Percentiles rank a stretch among this genome's conserved stretches.
These are phyloP conservation scores for Mylabris phalerata DNA, from an alignment of 1,140 invertebrate species.

Conservation along the genomic window DNA sequence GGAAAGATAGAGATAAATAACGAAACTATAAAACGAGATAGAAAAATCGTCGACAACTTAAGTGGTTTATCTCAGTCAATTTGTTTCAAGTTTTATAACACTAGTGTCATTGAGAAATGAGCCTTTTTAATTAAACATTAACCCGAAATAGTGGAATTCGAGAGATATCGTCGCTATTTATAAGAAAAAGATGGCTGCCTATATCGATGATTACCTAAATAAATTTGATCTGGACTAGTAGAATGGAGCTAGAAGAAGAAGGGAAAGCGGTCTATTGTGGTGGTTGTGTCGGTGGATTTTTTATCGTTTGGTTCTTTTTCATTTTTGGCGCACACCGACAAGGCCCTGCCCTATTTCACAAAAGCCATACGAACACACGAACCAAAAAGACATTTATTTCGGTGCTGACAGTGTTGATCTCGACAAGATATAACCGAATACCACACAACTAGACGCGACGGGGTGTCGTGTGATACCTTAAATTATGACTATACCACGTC, in stretches of 20 bases:
- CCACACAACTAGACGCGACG: slow-evolving; percentile 23
- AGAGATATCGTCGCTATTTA: slow-evolving; percentile 9
- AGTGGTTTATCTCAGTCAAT: slow-evolving; percentile 24
- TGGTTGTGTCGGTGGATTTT: too few species aligned
- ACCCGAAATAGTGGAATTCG: slow-evolving; percentile 8
- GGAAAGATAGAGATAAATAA: too few species aligned
- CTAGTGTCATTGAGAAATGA: slow-evolving; percentile 15
- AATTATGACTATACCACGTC: slow-evolving; percentile 4
- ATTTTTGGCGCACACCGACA: slow-evolving; percentile 20
- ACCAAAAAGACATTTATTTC: slow-evolving; percentile 27
- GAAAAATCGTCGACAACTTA: not conserved
- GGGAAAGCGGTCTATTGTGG: too few species aligned
- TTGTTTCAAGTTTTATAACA: slow-evolving; percentile 18
- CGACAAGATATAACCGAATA: slow-evolving; percentile 17
- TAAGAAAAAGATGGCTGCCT: not conserved
- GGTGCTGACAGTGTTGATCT: slow-evolving; percentile 24
- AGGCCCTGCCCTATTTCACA: slow-evolving; percentile 1
- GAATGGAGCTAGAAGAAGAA: too few species aligned
- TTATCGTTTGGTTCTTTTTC: too few species aligned
- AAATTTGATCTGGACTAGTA: too few species aligned
- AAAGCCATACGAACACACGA: slow-evolving; percentile 1
- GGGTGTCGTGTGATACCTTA: slow-evolving; percentile 18
- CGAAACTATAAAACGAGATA: not conserved
- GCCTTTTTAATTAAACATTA: slow-evolving; percentile 16
- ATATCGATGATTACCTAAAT: too few species aligned